phyloP scores from a whole-genome alignment of 2,888 invertebrate species.

The Tetheella fluctuosa region DNA sequence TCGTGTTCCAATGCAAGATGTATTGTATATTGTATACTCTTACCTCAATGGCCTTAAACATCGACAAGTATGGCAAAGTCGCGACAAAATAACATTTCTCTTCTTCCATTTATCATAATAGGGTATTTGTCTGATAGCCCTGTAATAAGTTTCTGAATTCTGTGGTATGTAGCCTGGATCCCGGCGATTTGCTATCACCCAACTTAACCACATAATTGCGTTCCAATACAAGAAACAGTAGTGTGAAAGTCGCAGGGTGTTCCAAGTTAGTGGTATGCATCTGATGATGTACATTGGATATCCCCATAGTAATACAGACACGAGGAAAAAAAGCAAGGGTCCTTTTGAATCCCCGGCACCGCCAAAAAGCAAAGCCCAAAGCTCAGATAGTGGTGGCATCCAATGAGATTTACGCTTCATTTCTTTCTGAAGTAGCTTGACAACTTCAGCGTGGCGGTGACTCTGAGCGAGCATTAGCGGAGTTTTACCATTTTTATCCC shows the following conservation, averaged over 20 bases:
- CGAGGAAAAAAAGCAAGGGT: slow-evolving; percentile 92
- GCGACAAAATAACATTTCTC: slow-evolving; percentile 90
- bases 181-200: slow-evolving; percentile 94
- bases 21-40: slow-evolving; percentile 20
- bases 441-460: slow-evolving; percentile 93
- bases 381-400: slow-evolving; percentile 94
- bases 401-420: slow-evolving; percentile 92
- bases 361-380: slow-evolving; percentile 95
- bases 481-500: slow-evolving; percentile 96
- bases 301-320: slow-evolving; percentile 94
- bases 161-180: slow-evolving; percentile 96
- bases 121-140: slow-evolving; percentile 95
- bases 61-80: slow-evolving; percentile 95
- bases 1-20: no score
- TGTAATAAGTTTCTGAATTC: slow-evolving; percentile 95
- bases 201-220: slow-evolving; percentile 96
- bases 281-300: slow-evolving; percentile 97
- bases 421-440: slow-evolving; percentile 91
- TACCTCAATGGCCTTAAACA: slow-evolving; percentile 91
- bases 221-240: slow-evolving; percentile 96
- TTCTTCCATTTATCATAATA: slow-evolving; percentile 97
- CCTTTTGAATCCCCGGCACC: slow-evolving; percentile 96
- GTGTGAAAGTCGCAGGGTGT: slow-evolving; percentile 92
- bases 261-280: slow-evolving; percentile 96
- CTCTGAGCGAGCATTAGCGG: slow-evolving; percentile 95